These are phyloP conservation scores for Strix uralensis DNA, from an alignment of 2,113 vertebrate species.

Conservation along the genomic window DNA sequence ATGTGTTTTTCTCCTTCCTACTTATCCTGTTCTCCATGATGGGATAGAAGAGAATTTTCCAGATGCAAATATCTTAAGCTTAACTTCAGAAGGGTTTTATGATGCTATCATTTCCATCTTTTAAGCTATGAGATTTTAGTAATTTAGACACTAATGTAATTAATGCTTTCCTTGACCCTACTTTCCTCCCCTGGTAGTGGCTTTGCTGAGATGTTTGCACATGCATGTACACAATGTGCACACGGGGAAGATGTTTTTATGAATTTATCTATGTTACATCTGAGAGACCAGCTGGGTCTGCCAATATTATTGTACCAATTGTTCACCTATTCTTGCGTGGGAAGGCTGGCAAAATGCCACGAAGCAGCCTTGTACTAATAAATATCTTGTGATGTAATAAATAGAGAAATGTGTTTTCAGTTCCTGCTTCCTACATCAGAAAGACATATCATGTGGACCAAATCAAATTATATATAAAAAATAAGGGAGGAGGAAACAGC, in stretches of 20 bases:
- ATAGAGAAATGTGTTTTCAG: neutral
- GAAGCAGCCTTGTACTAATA: neutral
- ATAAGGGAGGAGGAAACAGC: neutral
- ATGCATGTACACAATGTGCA: fast-evolving
- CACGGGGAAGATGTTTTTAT: fast-evolving
- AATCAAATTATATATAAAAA: slow-evolving; percentile 5
- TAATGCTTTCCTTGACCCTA: neutral
- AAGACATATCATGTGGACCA: neutral
- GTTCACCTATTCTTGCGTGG: neutral
- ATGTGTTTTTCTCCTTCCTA: neutral
- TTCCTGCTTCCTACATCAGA: slow-evolving; percentile 21
- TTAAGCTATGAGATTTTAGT: neutral
- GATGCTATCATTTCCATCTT: neutral
- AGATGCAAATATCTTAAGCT: neutral
- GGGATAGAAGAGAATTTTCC: neutral
- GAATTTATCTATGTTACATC: neutral
- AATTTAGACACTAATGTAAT: neutral
- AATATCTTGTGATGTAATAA: neutral
- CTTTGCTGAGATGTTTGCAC: neutral
- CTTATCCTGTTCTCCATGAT: neutral
- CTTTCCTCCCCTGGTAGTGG: neutral
- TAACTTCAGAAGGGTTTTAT: neutral
- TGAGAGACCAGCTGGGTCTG: neutral
- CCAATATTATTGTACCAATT: neutral
- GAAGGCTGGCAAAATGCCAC: neutral